phyloP scores from a whole-genome alignment of 2,113 vertebrate genomes.

The Tragelaphus imberbis region DNA sequence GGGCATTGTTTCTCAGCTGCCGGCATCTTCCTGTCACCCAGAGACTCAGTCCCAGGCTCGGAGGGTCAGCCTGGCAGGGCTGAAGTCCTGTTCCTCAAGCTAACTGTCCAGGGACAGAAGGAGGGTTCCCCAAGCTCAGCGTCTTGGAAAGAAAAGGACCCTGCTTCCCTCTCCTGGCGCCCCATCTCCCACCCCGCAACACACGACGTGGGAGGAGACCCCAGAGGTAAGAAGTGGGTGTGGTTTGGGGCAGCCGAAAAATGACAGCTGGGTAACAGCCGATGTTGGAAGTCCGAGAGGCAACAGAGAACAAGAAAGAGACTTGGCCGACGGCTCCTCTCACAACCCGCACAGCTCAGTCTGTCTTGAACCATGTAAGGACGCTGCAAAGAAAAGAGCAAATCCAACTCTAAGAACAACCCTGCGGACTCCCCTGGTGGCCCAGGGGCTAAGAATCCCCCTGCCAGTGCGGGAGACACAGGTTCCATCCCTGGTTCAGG shows the following conservation, averaged over 20 bases:
- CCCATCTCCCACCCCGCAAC: fast-evolving
- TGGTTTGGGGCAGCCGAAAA: not conserved
- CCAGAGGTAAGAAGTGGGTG: not conserved
- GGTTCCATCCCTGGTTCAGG: not conserved
- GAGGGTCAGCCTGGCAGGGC: not conserved
- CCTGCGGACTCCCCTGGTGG: not conserved
- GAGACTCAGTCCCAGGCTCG: not conserved
- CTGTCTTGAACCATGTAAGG: not conserved
- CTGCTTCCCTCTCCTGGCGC: not conserved
- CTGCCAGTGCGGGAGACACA: fast-evolving
- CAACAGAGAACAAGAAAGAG: not conserved
- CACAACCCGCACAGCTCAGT: not conserved
- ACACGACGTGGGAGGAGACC: not conserved
- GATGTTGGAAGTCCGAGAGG: not conserved
- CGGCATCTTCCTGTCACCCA: not conserved
- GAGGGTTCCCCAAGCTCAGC: not conserved
- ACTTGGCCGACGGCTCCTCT: not conserved
- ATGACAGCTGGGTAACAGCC: not conserved
- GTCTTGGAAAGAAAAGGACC: not conserved
- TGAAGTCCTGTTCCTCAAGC: not conserved
- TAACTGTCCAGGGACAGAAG: not conserved
- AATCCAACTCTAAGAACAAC: not conserved
- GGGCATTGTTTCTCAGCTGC: not conserved
- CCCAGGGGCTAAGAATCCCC: not conserved
- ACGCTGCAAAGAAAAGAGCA: not conserved